Evolutionary conservation across 2,888 invertebrate species (phyloP), one percentile per base, ranked within the genome.

Genomic region (Podotricha telesiphe): DNA sequence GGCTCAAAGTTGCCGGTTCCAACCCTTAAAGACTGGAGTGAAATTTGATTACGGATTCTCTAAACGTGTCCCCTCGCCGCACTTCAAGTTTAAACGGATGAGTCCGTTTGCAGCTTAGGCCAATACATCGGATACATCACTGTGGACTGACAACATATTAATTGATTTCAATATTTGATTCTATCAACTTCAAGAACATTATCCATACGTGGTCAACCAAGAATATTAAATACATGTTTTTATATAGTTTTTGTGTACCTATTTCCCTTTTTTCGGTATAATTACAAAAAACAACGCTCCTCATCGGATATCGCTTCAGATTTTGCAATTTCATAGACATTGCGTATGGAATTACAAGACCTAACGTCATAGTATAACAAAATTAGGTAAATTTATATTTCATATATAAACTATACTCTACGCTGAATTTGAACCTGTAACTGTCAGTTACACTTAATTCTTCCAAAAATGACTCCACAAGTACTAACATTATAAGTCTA

Each of bases 21-120:
- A 91, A 91, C 91, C 91, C 91, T 91, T 91, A 89, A 91, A 91
- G 91, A 90, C 88, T 92, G 84, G 84, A 91, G 86, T 87, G 86
- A 91, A 92, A 92, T 92, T 92, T 91, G 90, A 92, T 92, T 92
- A 91, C 87, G 86, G 82, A 83, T 86, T 85, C 86, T 91, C 87
- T 86, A 87, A 86, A 85, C 85, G 89, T 87, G 88, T 87, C 86
- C 89, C 85, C 82, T 86, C 80, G 82, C 82, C 84, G 82, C 79
- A 78, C 77, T 84, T 79, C 76, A 86, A 89, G 82, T 91, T 90
- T 86, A 87, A 90, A 88, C 84, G 87, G 85, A 89, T 85, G 81
- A 86, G 82, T 80, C 81, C 78, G 82, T 80, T 78, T 80, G 73
- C 69, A 76, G 77, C 76, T 78, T 70, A 73, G 45, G 56, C 70